Base-by-base conservation (phyloP, 1,140 invertebrate genomes). In the Bursaphelenchus mucronatus region DNA sequence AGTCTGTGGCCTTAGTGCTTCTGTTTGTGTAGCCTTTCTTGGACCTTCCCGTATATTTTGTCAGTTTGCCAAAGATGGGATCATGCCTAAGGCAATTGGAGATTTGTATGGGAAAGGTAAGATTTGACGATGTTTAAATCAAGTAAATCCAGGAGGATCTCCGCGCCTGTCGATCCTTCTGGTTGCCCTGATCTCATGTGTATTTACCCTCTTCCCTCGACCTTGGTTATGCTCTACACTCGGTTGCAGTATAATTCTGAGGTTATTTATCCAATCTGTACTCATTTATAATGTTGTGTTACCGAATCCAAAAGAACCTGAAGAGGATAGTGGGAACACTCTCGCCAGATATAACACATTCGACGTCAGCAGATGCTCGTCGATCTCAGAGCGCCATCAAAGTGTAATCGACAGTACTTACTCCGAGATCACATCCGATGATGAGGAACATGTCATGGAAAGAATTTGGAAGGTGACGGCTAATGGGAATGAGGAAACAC, bases 1-100 rank as follows among this genome's bases (percentile, higher is more conserved):
- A 0, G 64, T 71, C 44, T 61, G 53, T 47, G 51, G 66, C 21
- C 57, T 68, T 9, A 58, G 40, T 17, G 39, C 43, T 19, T 67
- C 67, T 43, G 15, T 68, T 44, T 63, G 70, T 52, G 47, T 53
- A 44, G 41, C 64, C 4, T 68, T 72, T 47, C n/a, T 68, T 21
- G 17, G 43, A 21, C 55, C 69, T 6, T 70, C 65, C 17, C 68
- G 67, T 5, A 39, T 68, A 10, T n/a, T 68, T 15, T 68, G 19
- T 61, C 41, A 49, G 44, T 47, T 68, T 21, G 45, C 63, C n/a
- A 46, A n/a, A 10, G 65, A 69, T 45, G 11, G 50, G 10, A 17
- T 68, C 41, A 4, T 71, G 39, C 67, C 67, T 7, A 45, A 63
- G 43, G 43, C 21, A 19, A 17, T 46, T 9, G 45, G 43, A n/a